phyloP scores from a whole-genome alignment of 1,140 invertebrate species.

The Diabrotica virgifera region DNA sequence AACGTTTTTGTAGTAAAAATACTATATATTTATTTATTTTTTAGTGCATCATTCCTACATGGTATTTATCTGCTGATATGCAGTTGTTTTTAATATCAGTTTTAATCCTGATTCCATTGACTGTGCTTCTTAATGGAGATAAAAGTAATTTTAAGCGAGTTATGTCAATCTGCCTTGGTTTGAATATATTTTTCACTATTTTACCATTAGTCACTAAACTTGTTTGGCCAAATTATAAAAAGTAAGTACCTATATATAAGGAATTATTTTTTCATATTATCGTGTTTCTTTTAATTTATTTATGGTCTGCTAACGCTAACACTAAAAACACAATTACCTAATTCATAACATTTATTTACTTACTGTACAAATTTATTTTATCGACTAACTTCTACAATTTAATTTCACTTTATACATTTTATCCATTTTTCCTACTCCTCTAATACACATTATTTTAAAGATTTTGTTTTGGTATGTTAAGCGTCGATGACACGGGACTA shows the following conservation, averaged over 20 bases:
- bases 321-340: no score
- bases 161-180: slow-evolving; percentile 20
- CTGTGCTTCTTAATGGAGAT: slow-evolving; percentile 24
- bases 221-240: slow-evolving; percentile 21
- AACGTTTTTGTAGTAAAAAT: no score
- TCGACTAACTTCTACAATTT: no score
- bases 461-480: no score
- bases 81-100: slow-evolving; percentile 64
- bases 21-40: slow-evolving; percentile 31
- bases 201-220: slow-evolving; percentile 31
- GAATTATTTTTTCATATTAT: background rate
- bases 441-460: no score
- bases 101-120: slow-evolving; percentile 51
- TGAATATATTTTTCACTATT: slow-evolving; percentile 32
- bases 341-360: no score
- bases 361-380: no score
- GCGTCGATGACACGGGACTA: no score
- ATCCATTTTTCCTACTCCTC: no score
- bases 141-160: slow-evolving; percentile 23
- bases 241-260: slow-evolving; percentile 31
- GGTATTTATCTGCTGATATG: slow-evolving; percentile 66
- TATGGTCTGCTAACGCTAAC: no score
- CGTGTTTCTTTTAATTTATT: background rate
- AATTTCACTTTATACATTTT: no score
- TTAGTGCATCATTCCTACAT: slow-evolving; percentile 58